Base-by-base conservation (phyloP, 2,113 vertebrate species). In the Silurus meridionalis region DNA sequence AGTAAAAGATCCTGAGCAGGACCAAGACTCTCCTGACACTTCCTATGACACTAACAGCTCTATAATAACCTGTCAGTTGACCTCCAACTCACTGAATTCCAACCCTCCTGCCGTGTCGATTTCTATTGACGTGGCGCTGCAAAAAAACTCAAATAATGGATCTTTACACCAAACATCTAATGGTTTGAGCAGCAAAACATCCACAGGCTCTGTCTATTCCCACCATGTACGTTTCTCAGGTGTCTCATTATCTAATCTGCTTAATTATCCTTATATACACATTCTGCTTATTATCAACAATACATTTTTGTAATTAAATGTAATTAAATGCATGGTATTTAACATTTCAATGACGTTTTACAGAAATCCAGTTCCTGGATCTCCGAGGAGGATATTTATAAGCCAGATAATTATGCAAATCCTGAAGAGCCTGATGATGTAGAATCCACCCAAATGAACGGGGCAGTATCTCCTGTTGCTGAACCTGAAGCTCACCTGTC, bases 321-420 rank as follows among this genome's bases (percentile, higher is more conserved):
- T 67, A 58, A 28, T 8, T 19, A 11, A 58, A 79, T 72, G 46
- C 19, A 63, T 55, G 55, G 55, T 83, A 37, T 50, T 37, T 21
- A 63, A 46, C 15, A 13, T 8, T 4, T 80, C 0, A 84, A 15
- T 86, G 23, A 66, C 77, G 4, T 83, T 72, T 4, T 82, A 84
- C 85, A 97, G 97, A 94, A 96, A 87, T 93, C 92, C 50, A 93
- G 83, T 48, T 97, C 94, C 86, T 99, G 98, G 98, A 98, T 99
- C 91, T 98, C 97, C 0, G 97, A 98, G 15, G 98, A 98, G 11
- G 98, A 99, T 87, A 96, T 99, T 92, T 96, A 96, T 91, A 96
- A 96, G 87, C 95, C 96, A 80, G 86, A 79, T 83, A 87, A 15
- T 0, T 94, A 93, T 7, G 92, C 87, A 0, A 72, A 92, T 80